A percentile compares a stretch with the other conserved stretches of the same genome.
Evolutionary conservation across 2,113 vertebrate genomes (phyloP).

Genomic region (Bolborhynchus lineola): DNA sequence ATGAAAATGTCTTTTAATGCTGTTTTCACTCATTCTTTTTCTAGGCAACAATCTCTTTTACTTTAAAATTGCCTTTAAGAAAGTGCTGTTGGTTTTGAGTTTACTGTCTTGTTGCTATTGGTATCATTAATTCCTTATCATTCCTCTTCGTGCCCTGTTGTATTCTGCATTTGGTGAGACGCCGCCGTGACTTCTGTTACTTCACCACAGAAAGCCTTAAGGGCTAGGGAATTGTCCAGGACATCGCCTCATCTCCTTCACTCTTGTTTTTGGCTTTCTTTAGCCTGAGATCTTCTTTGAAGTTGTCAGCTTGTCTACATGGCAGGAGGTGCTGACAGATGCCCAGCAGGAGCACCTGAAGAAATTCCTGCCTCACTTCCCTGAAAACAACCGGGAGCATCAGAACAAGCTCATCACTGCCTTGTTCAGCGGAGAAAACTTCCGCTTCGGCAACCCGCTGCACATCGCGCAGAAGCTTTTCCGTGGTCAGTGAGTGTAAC

Average conservation of each 20-base stretch:
- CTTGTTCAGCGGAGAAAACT: constrained; percentile 87
- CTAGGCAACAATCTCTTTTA: accelerated
- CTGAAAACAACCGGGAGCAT: constrained; percentile 80
- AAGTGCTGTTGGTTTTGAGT: not conserved
- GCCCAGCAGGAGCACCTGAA: constrained; percentile 88
- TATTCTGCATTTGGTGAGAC: not conserved
- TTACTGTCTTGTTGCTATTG: not conserved
- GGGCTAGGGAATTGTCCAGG: not conserved
- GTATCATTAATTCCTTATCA: not conserved
- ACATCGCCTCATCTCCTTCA: not conserved
- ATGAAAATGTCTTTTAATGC: not conserved
- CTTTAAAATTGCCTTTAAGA: not conserved
- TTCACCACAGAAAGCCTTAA: not conserved
- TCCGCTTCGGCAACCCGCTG: constrained; percentile 92
- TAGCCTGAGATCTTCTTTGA: constrained; percentile 96
- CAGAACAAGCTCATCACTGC: constrained; percentile 80
- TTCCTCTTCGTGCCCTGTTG: accelerated
- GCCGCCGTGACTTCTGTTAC: accelerated
- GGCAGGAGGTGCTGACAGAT: constrained; percentile 88
- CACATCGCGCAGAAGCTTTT: constrained; percentile 94
- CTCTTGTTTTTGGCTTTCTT: not conserved
- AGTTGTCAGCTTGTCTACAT: constrained; percentile 90
- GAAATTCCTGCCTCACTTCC: constrained; percentile 89
- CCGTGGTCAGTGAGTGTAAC: constrained; percentile 74
- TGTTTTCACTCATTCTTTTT: accelerated